Conservation (phyloP, 1,140 invertebrate species). For the Drosophila malerkotliana region DNA sequence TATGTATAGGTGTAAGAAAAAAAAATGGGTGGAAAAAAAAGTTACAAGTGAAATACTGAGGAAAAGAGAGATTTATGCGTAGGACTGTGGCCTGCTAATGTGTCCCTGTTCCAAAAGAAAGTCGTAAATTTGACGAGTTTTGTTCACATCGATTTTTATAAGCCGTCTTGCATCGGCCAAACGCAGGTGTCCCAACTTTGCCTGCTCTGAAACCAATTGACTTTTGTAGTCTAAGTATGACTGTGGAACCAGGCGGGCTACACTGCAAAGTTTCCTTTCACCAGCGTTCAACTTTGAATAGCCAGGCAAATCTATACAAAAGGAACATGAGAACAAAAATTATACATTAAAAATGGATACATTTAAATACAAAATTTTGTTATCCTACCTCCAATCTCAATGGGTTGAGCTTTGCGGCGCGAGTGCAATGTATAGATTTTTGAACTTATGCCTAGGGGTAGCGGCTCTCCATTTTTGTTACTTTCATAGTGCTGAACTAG, state of each 20-base stretch:
- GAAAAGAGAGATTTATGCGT: slow-evolving; percentile 38
- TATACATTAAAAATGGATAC: neutral
- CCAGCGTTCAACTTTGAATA: slow-evolving; percentile 89
- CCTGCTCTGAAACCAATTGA: slow-evolving; percentile 90
- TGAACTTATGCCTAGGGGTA: slow-evolving; percentile 46
- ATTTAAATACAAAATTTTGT: too few relatives aligned
- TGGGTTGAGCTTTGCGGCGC: slow-evolving; percentile 84
- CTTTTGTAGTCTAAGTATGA: slow-evolving; percentile 91
- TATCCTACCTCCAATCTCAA: slow-evolving; percentile 86
- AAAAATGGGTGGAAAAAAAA: slow-evolving; percentile 15
- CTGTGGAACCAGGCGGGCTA: slow-evolving; percentile 89
- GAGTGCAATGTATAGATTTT: slow-evolving; percentile 69
- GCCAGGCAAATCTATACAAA: slow-evolving; percentile 87
- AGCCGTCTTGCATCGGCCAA: slow-evolving; percentile 92
- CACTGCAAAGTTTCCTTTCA: slow-evolving; percentile 91
- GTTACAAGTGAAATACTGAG: slow-evolving; percentile 68
- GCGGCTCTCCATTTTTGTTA: slow-evolving; percentile 35
- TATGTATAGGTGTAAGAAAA: neutral
- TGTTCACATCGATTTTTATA: slow-evolving; percentile 97
- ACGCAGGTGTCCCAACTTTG: slow-evolving; percentile 88
- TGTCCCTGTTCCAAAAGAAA: slow-evolving; percentile 90
- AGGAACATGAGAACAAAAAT: too few relatives aligned
- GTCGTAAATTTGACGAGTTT: slow-evolving; percentile 95
- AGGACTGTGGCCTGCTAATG: slow-evolving; percentile 85
- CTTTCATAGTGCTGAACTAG: slow-evolving; percentile 68